Conservation (phyloP, 2,888 invertebrate species). For the Ecliptopera silaceata region DNA sequence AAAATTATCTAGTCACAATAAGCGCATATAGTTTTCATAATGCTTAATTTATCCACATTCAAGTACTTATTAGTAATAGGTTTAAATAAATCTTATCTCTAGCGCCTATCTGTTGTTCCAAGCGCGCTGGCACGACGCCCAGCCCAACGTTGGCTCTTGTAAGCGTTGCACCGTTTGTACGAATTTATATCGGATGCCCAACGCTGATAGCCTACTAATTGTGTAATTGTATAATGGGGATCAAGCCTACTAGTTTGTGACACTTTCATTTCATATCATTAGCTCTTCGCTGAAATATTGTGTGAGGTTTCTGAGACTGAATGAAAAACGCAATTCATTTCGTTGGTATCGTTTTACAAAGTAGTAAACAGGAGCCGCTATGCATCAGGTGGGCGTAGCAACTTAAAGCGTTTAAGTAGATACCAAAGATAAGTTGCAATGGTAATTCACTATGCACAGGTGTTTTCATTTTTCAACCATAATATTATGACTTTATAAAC, state of each 20-base stretch:
- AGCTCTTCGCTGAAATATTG: not conserved
- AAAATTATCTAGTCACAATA: too few species aligned
- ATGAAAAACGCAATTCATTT: too few species aligned
- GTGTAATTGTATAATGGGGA: slow-evolving; percentile 43
- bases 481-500: too few species aligned
- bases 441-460: too few species aligned
- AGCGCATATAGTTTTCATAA: too few species aligned
- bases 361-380: too few species aligned
- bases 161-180: slow-evolving; percentile 53
- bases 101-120: slow-evolving; percentile 27
- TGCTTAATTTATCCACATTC: not conserved
- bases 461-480: too few species aligned
- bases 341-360: too few species aligned
- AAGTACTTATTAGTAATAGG: slow-evolving; percentile 6
- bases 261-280: slow-evolving; percentile 1
- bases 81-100: slow-evolving; percentile 11
- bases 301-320: not conserved
- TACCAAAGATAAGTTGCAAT: too few species aligned
- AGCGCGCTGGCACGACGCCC: slow-evolving; percentile 39
- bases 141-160: slow-evolving; percentile 46
- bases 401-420: too few species aligned
- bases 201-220: slow-evolving; percentile 53
- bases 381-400: too few species aligned
- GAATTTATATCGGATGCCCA: slow-evolving; percentile 52
- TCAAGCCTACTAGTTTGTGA: slow-evolving; percentile 12